Base-by-base conservation (phyloP, 2,113 vertebrate species). In the Percopsis transmontana region DNA sequence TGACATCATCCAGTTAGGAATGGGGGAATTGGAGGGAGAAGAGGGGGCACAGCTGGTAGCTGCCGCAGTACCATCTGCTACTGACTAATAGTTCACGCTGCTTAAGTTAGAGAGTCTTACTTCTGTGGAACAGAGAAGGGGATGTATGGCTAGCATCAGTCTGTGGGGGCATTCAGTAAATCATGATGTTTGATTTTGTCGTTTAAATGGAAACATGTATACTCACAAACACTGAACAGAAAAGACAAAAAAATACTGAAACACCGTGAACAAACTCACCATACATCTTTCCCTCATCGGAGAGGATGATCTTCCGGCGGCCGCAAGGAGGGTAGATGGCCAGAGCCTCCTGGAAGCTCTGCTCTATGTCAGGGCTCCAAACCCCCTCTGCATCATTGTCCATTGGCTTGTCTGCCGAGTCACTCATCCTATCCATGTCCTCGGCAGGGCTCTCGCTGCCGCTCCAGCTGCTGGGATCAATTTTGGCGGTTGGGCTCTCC, bases 281-380 rank as follows among this genome's bases (percentile, higher is more conserved):
- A 92, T 99, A 99, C 97, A 99, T 99, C 93, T 99, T 99, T 88
- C 97, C 97, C 91, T 99, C 97, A 59, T 99, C 97, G 27, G 97
- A 99, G 73, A 99, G 94, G 90, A 99, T 99, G 92, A 99, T 99
- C 93, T 99, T 99, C 88, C 97, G 93, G 85, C 97, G 95, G 64
- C 97, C 97, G 85, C 97, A 99, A 0, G 97, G 97, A 62, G 97
- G 97, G 85, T 99, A 99, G 90, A 99, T 99, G 83, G 97, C 97
- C 88, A 99, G 91, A 53, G 97, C 97, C 89, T 99, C 97, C 91
- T 99, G 97, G 89, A 99, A 99, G 93, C 97, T 99, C 94, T 99
- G 97, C 71, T 99, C 97, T 60, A 99, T 99, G 90, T 99, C 97
- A 59, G 97, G 96, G 72, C 97, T 99, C 97, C 97, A 99, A 82